phyloP scores from a whole-genome alignment of 1,140 invertebrate genomes.

The Drosophila rhopaloa region DNA sequence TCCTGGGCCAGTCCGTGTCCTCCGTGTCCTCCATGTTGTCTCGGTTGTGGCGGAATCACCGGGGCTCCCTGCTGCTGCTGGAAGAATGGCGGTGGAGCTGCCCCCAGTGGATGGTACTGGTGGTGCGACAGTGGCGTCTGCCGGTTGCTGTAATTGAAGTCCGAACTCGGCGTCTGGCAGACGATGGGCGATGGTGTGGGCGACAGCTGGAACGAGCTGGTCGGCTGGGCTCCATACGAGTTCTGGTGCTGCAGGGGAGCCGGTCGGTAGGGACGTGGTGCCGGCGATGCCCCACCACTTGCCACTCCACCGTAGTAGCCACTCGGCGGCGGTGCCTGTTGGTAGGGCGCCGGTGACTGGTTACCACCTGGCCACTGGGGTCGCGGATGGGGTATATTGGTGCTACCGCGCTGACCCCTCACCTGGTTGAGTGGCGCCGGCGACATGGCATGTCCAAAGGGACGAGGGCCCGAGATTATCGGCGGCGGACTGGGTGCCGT shows the following conservation, averaged over 20 bases:
- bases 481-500: conserved; percentile 86
- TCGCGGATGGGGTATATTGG: conserved; percentile 86
- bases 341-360: conserved; percentile 80
- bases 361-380: conserved; percentile 87
- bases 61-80: conserved; percentile 57
- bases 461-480: conserved; percentile 86
- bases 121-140: conserved; percentile 73
- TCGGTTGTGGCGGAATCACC: conserved; percentile 69
- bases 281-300: conserved; percentile 28
- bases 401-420: conserved; percentile 81
- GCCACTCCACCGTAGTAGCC: conserved; percentile 31
- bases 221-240: conserved; percentile 69
- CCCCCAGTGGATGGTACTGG: conserved; percentile 47
- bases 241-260: conserved; percentile 74
- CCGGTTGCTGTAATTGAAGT: conserved; percentile 77
- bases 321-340: conserved; percentile 45
- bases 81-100: conserved; percentile 52
- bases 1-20: conserved; percentile 65
- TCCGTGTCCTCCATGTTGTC: conserved; percentile 79
- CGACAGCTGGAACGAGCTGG: conserved; percentile 83
- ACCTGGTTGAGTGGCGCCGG: conserved; percentile 85
- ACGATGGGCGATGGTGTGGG: conserved; percentile 83
- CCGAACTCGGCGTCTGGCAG: conserved; percentile 78
- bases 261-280: conserved; percentile 64
- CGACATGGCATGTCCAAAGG: conserved; percentile 85